These are phyloP conservation scores for Caenorhabditis sp. DNA, from an alignment of 2,888 invertebrate species.

Conservation along the genomic window DNA sequence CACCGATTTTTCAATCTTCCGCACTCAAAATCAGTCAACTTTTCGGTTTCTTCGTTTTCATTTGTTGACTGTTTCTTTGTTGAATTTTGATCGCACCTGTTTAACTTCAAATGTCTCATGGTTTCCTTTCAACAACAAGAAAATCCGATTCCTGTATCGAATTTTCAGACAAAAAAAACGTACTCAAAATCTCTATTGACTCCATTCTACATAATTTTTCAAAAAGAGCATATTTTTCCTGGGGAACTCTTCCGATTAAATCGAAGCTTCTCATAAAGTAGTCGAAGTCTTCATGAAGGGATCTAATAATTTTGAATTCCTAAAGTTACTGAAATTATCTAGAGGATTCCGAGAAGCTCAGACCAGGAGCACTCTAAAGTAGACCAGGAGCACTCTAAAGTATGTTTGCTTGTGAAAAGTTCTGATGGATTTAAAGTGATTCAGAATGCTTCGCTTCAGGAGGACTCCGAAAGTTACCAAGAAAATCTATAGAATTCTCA, in stretches of 20 bases:
- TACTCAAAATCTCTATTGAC: slow-evolving; percentile 74
- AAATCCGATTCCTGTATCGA: slow-evolving; percentile 75
- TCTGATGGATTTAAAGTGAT: too few relatives aligned
- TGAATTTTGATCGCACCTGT: neutral
- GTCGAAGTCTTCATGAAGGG: slow-evolving; percentile 76
- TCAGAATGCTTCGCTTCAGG: too few relatives aligned
- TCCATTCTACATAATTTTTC: slow-evolving; percentile 80
- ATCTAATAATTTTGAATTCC: slow-evolving; percentile 79
- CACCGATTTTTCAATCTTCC: too few relatives aligned
- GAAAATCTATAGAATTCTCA: too few relatives aligned
- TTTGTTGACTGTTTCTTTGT: too few relatives aligned
- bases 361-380: slow-evolving; percentile 59
- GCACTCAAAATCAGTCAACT: too few relatives aligned
- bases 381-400: too few relatives aligned
- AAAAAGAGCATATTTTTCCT: slow-evolving; percentile 74
- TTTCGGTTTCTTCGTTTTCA: slow-evolving; percentile 69
- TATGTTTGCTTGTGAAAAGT: too few relatives aligned
- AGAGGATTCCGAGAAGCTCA: slow-evolving; percentile 69
- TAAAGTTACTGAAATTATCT: slow-evolving; percentile 74
- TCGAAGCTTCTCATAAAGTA: slow-evolving; percentile 76
- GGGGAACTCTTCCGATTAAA: slow-evolving; percentile 75
- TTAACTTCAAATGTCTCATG: slow-evolving; percentile 76
- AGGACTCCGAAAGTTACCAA: too few relatives aligned
- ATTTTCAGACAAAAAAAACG: slow-evolving; percentile 76
- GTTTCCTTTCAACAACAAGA: slow-evolving; percentile 76